Evolutionary conservation across 1,140 invertebrate genomes (phyloP).

Genomic region (Maconellicoccus hirsutus): DNA sequence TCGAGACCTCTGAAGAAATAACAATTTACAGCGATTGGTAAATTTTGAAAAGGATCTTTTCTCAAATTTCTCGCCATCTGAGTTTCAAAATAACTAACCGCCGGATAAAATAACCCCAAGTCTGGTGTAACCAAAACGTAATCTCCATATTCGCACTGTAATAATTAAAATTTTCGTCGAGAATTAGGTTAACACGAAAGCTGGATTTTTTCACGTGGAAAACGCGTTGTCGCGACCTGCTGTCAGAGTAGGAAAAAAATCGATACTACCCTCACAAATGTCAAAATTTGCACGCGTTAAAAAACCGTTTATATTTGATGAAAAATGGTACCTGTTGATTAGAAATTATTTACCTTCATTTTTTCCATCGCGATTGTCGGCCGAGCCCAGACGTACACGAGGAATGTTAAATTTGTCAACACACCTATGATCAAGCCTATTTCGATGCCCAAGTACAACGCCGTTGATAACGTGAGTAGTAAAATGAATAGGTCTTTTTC

Average conservation of each 20-base stretch:
- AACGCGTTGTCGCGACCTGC: neutral
- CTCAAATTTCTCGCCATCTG: slow-evolving; percentile 40
- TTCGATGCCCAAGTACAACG: slow-evolving; percentile 47
- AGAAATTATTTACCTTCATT: slow-evolving; percentile 34
- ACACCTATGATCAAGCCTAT: slow-evolving; percentile 55
- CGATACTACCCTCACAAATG: no score
- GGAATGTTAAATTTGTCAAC: slow-evolving; percentile 42
- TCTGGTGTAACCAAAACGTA: slow-evolving; percentile 46
- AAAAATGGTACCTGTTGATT: no score
- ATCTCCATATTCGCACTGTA: slow-evolving; percentile 32
- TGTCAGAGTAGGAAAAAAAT: neutral
- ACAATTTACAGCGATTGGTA: slow-evolving; percentile 50
- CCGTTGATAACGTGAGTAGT: slow-evolving; percentile 45
- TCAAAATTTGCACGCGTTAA: no score
- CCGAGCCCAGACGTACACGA: slow-evolving; percentile 44
- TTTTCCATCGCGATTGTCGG: slow-evolving; percentile 35
- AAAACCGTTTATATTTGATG: no score
- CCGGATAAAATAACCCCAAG: slow-evolving; percentile 51
- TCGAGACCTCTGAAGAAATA: slow-evolving; percentile 46
- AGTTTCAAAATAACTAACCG: slow-evolving; percentile 40
- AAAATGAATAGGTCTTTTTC: slow-evolving; percentile 33
- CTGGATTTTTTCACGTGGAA: no score
- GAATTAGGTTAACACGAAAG: neutral
- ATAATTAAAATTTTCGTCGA: neutral
- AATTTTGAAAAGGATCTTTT: slow-evolving; percentile 37